A percentile compares a stretch with the other conserved stretches of the same genome.
Conservation (phyloP, 2,113 vertebrate species). For the Tachysurus vachellii region DNA sequence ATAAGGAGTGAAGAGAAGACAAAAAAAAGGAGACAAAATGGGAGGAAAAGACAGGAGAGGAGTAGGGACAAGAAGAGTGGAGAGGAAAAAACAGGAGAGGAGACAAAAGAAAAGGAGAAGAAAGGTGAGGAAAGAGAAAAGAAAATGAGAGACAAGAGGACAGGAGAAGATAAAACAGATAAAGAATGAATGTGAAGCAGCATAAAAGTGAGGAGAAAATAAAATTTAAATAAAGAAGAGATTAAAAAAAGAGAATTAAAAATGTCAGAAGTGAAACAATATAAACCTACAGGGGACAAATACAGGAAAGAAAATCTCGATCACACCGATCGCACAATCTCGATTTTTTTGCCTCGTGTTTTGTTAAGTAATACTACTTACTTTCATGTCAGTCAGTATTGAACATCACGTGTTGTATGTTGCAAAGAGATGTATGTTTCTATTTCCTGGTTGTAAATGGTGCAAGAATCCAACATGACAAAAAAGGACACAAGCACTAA, state of each 20-base stretch:
- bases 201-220: neutral
- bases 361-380: neutral
- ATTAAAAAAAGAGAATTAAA: neutral
- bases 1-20: conserved; percentile 49
- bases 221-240: neutral
- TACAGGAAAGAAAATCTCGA: neutral
- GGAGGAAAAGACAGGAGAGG: neutral
- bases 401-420: neutral
- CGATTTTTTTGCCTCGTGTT: neutral
- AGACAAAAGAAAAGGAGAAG: conserved; percentile 32
- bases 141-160: neutral
- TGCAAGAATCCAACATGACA: neutral
- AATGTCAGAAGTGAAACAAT: neutral
- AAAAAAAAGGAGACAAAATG: neutral
- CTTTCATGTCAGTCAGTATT: neutral
- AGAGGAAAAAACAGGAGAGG: neutral
- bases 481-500: no score
- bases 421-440: neutral
- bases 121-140: neutral
- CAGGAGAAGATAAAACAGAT: conserved; percentile 14
- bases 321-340: no score
- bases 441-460: neutral
- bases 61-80: neutral
- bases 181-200: neutral
- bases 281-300: neutral